Evolutionary conservation across 2,888 invertebrate species (phyloP).

Genomic region (Lasioglossum marginatum): DNA sequence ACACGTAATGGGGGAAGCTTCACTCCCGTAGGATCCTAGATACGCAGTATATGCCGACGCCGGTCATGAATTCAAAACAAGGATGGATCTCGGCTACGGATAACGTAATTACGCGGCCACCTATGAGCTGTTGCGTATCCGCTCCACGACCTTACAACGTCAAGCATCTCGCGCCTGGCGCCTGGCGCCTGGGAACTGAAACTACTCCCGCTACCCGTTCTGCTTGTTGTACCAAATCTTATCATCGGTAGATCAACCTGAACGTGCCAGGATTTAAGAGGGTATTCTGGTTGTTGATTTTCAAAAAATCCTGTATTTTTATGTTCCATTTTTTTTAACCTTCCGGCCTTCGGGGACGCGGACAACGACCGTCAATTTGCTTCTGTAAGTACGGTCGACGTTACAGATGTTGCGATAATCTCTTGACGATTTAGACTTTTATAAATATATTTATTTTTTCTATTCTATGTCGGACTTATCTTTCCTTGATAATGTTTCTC

Average conservation of each 20-base stretch:
- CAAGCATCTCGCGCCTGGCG: constrained; percentile 4
- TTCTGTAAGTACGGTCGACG: neutral
- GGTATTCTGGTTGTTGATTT: neutral
- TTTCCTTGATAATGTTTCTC: neutral
- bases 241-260: neutral
- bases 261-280: neutral
- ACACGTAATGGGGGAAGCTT: constrained; percentile 71
- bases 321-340: neutral
- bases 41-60: constrained; percentile 51
- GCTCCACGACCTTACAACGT: constrained; percentile 52
- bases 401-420: too few species aligned
- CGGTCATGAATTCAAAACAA: constrained; percentile 72
- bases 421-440: too few species aligned
- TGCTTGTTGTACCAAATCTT: neutral
- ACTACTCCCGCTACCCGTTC: neutral
- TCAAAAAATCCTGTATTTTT: neutral
- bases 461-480: too few species aligned
- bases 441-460: too few species aligned
- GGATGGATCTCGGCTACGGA: constrained; percentile 44
- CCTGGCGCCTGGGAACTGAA: neutral
- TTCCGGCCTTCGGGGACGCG: neutral
- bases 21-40: constrained; percentile 55
- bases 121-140: constrained; percentile 29
- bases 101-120: constrained; percentile 68
- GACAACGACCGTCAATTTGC: neutral